Evolutionary conservation across 2,113 vertebrate species (phyloP).

Genomic region (Dipodomys merriami): DNA sequence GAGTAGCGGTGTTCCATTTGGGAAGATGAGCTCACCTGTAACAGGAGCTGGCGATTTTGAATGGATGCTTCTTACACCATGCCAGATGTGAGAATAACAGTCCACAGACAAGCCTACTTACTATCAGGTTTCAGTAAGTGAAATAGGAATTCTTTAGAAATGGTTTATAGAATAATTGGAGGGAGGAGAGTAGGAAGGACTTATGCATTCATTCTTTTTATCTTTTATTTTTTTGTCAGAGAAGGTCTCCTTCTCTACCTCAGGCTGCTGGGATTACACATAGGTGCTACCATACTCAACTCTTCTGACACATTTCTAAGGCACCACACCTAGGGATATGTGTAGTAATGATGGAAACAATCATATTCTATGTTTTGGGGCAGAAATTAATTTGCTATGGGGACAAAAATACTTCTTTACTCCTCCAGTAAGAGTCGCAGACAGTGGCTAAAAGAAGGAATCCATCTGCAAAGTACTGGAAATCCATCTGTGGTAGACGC

Average conservation of each 20-base stretch:
- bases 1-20: fast-evolving
- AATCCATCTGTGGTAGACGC: neutral
- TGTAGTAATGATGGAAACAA: slow-evolving; percentile 60
- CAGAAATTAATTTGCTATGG: slow-evolving; percentile 36
- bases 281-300: too few relatives aligned
- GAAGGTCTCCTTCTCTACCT: too few relatives aligned
- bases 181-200: too few relatives aligned
- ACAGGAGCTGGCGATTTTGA: neutral
- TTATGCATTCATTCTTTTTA: neutral
- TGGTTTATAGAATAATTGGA: neutral
- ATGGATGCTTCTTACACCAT: neutral
- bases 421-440: slow-evolving; percentile 43
- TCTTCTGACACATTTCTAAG: neutral
- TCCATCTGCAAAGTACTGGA: neutral
- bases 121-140: neutral
- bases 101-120: neutral
- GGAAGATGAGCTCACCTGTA: neutral
- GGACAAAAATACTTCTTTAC: neutral
- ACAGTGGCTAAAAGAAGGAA: neutral
- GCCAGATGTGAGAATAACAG: neutral
- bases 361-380: slow-evolving; percentile 65
- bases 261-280: too few relatives aligned
- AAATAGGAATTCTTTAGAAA: slow-evolving; percentile 6
- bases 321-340: neutral
- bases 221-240: neutral